phyloP scores from a whole-genome alignment of 2,113 vertebrate species.

The Uria lomvia region DNA sequence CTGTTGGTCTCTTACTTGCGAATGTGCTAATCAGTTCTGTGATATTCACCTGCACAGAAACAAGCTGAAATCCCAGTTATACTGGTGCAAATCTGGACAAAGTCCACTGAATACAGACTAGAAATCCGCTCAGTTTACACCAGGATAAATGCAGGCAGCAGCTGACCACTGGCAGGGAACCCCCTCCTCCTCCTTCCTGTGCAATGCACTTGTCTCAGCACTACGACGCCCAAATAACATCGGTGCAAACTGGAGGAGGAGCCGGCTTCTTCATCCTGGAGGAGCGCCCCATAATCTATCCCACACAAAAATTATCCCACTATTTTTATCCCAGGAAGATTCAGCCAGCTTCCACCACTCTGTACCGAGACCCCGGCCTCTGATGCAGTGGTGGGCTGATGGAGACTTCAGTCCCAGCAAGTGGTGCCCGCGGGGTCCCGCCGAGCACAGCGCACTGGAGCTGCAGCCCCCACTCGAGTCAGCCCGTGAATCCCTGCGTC shows the following conservation, averaged over 20 bases:
- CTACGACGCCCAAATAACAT: rapidly evolving
- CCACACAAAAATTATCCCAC: not conserved
- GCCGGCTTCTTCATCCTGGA: not conserved
- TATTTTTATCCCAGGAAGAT: not conserved
- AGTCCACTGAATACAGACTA: not conserved
- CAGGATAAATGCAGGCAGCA: not conserved
- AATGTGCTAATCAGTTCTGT: not conserved
- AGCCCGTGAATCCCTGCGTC: rapidly evolving
- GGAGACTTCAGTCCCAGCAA: not conserved
- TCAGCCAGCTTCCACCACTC: not conserved
- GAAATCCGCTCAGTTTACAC: not conserved
- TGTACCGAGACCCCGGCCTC: rapidly evolving
- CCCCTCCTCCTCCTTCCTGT: not conserved
- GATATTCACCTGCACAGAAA: not conserved
- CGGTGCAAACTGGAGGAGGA: not conserved
- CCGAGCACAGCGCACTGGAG: not conserved
- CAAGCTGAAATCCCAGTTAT: not conserved
- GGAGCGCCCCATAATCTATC: not conserved
- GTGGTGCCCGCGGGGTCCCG: not conserved
- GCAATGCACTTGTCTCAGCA: not conserved
- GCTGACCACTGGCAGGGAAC: not conserved
- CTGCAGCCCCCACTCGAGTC: not conserved
- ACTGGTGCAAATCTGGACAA: not conserved
- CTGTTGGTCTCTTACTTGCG: not conserved
- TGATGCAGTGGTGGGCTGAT: not conserved